These are phyloP conservation scores for Euwallacea fornicatus DNA, from an alignment of 1,140 invertebrate species.

Conservation along the genomic window DNA sequence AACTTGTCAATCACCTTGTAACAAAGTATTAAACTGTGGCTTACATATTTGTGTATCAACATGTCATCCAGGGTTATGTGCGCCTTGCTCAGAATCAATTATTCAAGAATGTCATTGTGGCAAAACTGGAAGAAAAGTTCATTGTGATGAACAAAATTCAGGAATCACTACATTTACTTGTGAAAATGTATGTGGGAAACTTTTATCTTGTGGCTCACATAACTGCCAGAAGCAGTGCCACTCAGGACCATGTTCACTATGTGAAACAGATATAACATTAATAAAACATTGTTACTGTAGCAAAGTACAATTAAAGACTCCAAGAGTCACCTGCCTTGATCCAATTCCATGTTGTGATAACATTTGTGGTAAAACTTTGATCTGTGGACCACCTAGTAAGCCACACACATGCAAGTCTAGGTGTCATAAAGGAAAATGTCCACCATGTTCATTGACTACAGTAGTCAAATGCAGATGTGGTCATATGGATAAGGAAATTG, in stretches of 20 bases:
- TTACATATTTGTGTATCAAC: constrained; percentile 70
- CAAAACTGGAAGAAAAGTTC: constrained; percentile 56
- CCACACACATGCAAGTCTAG: constrained; percentile 69
- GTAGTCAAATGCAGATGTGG: constrained; percentile 87
- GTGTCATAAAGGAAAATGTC: constrained; percentile 82
- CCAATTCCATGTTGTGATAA: constrained; percentile 80
- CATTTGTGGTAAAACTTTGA: constrained; percentile 75
- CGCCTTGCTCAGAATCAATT: constrained; percentile 65
- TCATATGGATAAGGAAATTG: constrained; percentile 79
- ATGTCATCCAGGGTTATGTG: constrained; percentile 81
- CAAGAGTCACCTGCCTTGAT: constrained; percentile 75
- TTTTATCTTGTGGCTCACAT: constrained; percentile 76
- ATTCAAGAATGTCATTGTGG: constrained; percentile 57
- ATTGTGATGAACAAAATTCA: constrained; percentile 57
- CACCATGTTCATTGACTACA: constrained; percentile 77
- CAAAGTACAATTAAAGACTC: constrained; percentile 61
- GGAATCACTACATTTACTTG: constrained; percentile 61
- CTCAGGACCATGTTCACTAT: constrained; percentile 64
- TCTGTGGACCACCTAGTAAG: constrained; percentile 73
- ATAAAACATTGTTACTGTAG: constrained; percentile 86
- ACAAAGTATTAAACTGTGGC: constrained; percentile 71
- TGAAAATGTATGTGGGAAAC: constrained; percentile 67
- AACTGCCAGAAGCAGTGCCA: constrained; percentile 75
- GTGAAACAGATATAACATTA: constrained; percentile 63
- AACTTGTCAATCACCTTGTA: constrained; percentile 72